Evolutionary conservation across 2,113 vertebrate species (phyloP).

Genomic region (Lutjanus erythropterus): DNA sequence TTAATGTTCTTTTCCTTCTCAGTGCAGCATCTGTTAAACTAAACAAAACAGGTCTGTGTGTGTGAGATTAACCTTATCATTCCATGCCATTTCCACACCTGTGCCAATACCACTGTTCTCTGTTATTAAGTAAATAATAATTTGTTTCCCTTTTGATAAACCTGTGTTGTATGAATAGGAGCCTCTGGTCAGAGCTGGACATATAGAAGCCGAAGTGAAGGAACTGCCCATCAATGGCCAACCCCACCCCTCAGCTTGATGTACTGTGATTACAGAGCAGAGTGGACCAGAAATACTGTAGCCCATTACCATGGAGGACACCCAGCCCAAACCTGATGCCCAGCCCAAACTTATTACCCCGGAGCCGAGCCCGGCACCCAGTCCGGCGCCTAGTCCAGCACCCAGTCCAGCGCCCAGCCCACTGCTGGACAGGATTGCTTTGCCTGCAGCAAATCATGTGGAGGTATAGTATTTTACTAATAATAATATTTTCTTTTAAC

Average conservation of each 20-base stretch:
- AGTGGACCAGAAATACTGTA: constrained; percentile 42
- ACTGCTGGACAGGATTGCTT: constrained; percentile 57
- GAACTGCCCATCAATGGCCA: constrained; percentile 62
- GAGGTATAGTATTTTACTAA: constrained; percentile 72
- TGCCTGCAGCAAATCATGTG: constrained; percentile 76
- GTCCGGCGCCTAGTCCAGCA: constrained; percentile 49
- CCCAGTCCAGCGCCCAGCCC: constrained; percentile 63
- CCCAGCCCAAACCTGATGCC: constrained; percentile 59
- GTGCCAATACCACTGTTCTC: neutral
- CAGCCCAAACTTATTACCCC: constrained; percentile 56
- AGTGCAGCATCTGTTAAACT: neutral
- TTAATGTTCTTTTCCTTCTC: neutral
- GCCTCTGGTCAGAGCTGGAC: constrained; percentile 17
- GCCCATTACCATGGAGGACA: constrained; percentile 70
- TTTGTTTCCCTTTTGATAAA: constrained; percentile 45
- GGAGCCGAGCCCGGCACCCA: constrained; percentile 47
- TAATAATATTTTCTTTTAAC: too few species aligned
- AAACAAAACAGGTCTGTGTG: neutral
- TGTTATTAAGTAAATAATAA: neutral
- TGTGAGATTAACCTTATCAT: neutral
- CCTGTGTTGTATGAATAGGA: constrained; percentile 33
- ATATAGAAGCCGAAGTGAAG: constrained; percentile 25
- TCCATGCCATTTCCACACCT: constrained; percentile 16
- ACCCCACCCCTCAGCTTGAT: constrained; percentile 46
- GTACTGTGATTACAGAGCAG: constrained; percentile 44